phyloP scores from a whole-genome alignment of 2,888 invertebrate genomes.

The Chymomyza caudatula region DNA sequence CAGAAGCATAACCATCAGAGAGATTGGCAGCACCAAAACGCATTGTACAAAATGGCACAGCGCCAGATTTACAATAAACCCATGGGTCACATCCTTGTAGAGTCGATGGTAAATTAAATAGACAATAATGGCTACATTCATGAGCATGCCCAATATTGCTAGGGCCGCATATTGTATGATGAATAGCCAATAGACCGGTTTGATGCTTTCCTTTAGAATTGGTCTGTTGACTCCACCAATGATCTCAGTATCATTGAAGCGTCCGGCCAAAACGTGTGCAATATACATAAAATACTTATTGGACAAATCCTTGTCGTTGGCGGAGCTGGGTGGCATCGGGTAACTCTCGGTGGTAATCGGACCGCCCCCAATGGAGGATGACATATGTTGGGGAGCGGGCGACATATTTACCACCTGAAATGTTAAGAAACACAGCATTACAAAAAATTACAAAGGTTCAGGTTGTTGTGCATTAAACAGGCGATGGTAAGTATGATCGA shows the following conservation, averaged over 20 bases:
- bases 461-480: too few species aligned
- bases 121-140: conserved; percentile 81
- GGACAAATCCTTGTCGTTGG: conserved; percentile 69
- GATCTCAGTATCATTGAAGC: conserved; percentile 71
- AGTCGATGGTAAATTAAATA: conserved; percentile 79
- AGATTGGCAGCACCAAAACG: conserved; percentile 83
- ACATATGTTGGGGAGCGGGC: conserved; percentile 48
- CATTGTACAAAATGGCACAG: conserved; percentile 84
- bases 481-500: too few species aligned
- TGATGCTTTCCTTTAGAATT: conserved; percentile 81
- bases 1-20: conserved; percentile 83
- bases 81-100: conserved; percentile 82
- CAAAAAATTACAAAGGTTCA: too few species aligned
- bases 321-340: conserved; percentile 50
- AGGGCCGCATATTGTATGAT: conserved; percentile 82
- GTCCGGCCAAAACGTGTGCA: conserved; percentile 72
- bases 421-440: background rate
- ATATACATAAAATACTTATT: conserved; percentile 75
- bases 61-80: conserved; percentile 83
- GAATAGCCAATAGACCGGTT: conserved; percentile 81
- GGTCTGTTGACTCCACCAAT: conserved; percentile 80
- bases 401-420: conserved; percentile 60
- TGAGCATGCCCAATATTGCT: conserved; percentile 80
- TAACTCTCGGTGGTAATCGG: conserved; percentile 29
- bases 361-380: conserved; percentile 12